Evolutionary conservation across 2,888 invertebrate species (phyloP), one percentile per base, ranked within the genome.

Genomic region (Spisula solida): DNA sequence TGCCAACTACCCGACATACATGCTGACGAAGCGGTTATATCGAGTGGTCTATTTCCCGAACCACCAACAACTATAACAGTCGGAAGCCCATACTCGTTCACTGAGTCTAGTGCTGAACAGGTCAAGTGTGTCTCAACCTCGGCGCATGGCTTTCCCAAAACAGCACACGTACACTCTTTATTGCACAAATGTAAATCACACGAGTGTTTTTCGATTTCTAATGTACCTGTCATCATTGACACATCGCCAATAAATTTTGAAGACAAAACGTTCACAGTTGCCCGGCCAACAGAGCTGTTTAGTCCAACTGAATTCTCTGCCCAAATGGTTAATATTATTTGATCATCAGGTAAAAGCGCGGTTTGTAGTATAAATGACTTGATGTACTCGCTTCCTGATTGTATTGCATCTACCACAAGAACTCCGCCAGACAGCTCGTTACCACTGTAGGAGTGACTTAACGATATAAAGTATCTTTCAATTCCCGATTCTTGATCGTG

Each of bases 91-190:
- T n/a, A n/a, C 8, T n/a, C 25, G 14, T n/a, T 12, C 29, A 18
- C n/a, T 41, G 18, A n/a, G 29, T n/a, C 14, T 20, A 89, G n/a
- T n/a, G 48, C 25, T 20, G 12, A 80, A 56, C 90, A 89, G n/a
- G 82, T 79, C 0, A n/a, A 47, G n/a, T 81, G 56, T 47, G 85
- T 70, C 14, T 66, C n/a, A 0, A 60, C 51, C 6, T 48, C 16
- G 16, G 51, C 75, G 79, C 94, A 94, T 34, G 87, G 88, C 48
- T 89, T 70, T 34, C 93, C 93, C 29, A 93, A n/a, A 5, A 92
- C 88, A n/a, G 93, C 91, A 34, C 93, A 93, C 1, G 93, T 93
- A 75, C 93, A 93, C 25, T 92, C 92, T 20, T 92, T 90, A 47
- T 92, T 92, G 55, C 93, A 93, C 25, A 84, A 92, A 41, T 93